A percentile compares a stretch with the other conserved stretches of the same genome.
Evolutionary conservation across 1,140 invertebrate genomes (phyloP).

Genomic region (Drosophila virilis): DNA sequence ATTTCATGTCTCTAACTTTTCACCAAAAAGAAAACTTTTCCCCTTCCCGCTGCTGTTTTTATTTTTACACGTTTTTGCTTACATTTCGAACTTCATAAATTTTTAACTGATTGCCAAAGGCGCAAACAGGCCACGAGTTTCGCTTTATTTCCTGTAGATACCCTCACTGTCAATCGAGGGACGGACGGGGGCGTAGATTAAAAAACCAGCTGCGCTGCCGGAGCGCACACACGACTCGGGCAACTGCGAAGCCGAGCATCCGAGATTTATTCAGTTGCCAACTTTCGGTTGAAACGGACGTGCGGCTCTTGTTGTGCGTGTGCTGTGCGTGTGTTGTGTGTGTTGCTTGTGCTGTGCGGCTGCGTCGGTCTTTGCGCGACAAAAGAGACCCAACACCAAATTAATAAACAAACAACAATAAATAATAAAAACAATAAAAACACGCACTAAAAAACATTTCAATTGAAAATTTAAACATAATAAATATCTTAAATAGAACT

Average conservation of each 20-base stretch:
- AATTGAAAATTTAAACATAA: not conserved
- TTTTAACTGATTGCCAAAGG: slow-evolving; percentile 61
- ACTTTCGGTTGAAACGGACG: slow-evolving; percentile 74
- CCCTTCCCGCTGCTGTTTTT: slow-evolving; percentile 22
- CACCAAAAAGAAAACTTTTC: slow-evolving; percentile 25
- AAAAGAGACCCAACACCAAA: not conserved
- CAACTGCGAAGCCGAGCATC: slow-evolving; percentile 54
- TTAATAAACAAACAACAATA: not conserved
- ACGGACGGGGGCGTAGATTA: not conserved
- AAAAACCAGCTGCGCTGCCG: slow-evolving; percentile 58
- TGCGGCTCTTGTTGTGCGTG: slow-evolving; percentile 15
- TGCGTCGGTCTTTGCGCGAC: not conserved
- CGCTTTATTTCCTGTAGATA: not conserved
- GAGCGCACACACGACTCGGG: slow-evolving; percentile 42
- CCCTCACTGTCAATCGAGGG: too few relatives aligned
- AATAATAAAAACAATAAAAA: not conserved
- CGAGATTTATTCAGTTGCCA: slow-evolving; percentile 76
- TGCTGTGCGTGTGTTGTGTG: too few relatives aligned
- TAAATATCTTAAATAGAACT: not conserved
- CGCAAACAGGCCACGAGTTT: not conserved
- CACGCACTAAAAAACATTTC: not conserved
- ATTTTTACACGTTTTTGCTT: slow-evolving; percentile 17
- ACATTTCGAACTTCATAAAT: slow-evolving; percentile 22
- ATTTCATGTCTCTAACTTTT: slow-evolving; percentile 3
- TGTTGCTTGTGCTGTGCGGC: too few relatives aligned